Evolutionary conservation across 53 echinoderm and acorn worm species (phyloP), one percentile per base, ranked within the genome.

Genomic region (Crossaster papposus): DNA sequence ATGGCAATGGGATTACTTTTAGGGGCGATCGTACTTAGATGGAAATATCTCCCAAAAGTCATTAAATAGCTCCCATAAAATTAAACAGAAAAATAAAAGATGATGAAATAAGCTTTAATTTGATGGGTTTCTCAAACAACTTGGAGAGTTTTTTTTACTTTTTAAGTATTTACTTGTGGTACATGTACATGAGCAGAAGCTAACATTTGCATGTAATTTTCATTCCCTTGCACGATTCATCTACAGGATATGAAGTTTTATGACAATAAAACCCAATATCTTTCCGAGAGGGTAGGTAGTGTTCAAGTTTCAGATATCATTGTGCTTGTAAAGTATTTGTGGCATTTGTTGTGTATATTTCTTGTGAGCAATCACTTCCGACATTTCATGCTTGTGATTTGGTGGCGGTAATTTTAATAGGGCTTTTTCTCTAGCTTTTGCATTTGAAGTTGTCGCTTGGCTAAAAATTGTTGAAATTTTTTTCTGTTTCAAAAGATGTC

Each of bases 241-340:
- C 54, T 36, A 58, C 87, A 87, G 87, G 87, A 58, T 87, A 87
- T 77, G 87, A 77, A 30, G 72, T 87, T 87, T 75, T 62, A 87
- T 87, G 87, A 87, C 87, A 87, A 76, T 76, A 38, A 38, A 7
- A 2, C 51, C 53, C 28, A 51, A 7, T 53, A 72, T 51, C 77
- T n/a, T 32, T 51, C 24, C 35, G 30, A 1, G 72, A 87, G 35
- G 87, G 87, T 87, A 87, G 76, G 87, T 87, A 87, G 82, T 4
- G 13, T 24, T 14, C 75, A 24, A 34, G 15, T n/a, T 17, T 1
- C 20, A 15, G 58, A 74, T 4, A 44, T 44, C 44, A 44, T 74
- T 74, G 33, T 32, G 4, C 28, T 35, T 74, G 13, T 35, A 36
- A n/a, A 36, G 29, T 6, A 14, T 15, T 33, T 33, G 13, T 74